Evolutionary conservation across 2,888 invertebrate genomes (phyloP).

Genomic region (Koerneria pararmatus): DNA sequence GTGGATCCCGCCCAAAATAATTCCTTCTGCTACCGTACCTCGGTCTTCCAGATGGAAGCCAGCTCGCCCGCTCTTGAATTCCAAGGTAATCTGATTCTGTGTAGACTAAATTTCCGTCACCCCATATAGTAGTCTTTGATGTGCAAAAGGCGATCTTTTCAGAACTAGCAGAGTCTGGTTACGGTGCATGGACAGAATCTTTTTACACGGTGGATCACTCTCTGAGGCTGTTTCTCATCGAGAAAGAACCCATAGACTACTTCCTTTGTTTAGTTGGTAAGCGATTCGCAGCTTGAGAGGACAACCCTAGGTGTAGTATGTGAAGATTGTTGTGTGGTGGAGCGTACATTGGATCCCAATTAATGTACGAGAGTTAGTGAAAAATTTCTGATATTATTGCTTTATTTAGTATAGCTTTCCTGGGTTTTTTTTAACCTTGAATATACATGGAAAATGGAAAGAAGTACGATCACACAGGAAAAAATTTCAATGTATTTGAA

Average conservation of each 20-base stretch:
- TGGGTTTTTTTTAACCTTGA: too few species aligned
- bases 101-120: neutral
- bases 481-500: too few species aligned
- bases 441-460: too few species aligned
- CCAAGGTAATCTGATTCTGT: slow-evolving; percentile 29
- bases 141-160: neutral
- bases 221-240: slow-evolving; percentile 45
- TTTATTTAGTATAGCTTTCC: too few species aligned
- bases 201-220: slow-evolving; percentile 32
- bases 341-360: too few species aligned
- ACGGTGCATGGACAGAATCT: slow-evolving; percentile 54
- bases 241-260: slow-evolving; percentile 24
- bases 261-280: slow-evolving; percentile 5
- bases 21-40: slow-evolving; percentile 41
- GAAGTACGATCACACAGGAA: too few species aligned
- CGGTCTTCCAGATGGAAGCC: slow-evolving; percentile 30
- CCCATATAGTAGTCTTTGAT: neutral
- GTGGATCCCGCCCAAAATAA: slow-evolving; percentile 32
- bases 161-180: slow-evolving; percentile 29
- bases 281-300: neutral
- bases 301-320: too few species aligned
- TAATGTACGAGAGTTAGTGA: too few species aligned
- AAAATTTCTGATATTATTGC: too few species aligned
- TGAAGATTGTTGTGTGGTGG: too few species aligned
- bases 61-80: slow-evolving; percentile 51